phyloP scores from a whole-genome alignment of 1,140 invertebrate species.

The Drosophila triauraria region DNA sequence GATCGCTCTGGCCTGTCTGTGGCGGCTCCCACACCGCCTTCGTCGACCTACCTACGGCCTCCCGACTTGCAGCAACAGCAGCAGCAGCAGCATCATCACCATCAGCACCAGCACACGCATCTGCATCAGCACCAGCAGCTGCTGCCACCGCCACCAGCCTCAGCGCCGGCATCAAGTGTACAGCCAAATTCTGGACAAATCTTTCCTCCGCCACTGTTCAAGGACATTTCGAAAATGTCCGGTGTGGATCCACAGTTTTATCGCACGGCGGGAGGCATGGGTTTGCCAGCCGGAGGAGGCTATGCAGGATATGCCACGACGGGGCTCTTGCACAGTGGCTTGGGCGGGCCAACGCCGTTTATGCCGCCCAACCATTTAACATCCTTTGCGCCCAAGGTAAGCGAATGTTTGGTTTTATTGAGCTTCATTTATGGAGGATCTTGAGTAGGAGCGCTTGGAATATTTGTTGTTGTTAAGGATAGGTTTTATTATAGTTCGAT shows the following conservation, averaged over 20 bases:
- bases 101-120: conserved; percentile 96
- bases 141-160: conserved; percentile 91
- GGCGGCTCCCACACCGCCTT: conserved; percentile 66
- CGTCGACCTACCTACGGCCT: conserved; percentile 90
- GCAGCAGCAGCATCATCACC: conserved; percentile 92
- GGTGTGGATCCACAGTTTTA: conserved; percentile 92
- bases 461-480: no score
- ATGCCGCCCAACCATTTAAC: conserved; percentile 91
- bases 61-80: conserved; percentile 93
- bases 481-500: no score
- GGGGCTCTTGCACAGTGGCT: conserved; percentile 90
- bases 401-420: conserved; percentile 41
- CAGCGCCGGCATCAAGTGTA: conserved; percentile 87
- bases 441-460: not conserved
- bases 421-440: no score
- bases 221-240: conserved; percentile 94
- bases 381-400: conserved; percentile 96
- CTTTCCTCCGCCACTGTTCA: conserved; percentile 88
- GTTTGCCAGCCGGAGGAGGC: conserved; percentile 87
- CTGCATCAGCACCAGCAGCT: conserved; percentile 93
- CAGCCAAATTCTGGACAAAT: conserved; percentile 85
- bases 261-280: conserved; percentile 87
- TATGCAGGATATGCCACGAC: conserved; percentile 92
- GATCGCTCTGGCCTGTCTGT: conserved; percentile 85
- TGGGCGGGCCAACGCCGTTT: conserved; percentile 91